phyloP scores from a whole-genome alignment of 2,113 vertebrate genomes.

The Neotoma lepida region DNA sequence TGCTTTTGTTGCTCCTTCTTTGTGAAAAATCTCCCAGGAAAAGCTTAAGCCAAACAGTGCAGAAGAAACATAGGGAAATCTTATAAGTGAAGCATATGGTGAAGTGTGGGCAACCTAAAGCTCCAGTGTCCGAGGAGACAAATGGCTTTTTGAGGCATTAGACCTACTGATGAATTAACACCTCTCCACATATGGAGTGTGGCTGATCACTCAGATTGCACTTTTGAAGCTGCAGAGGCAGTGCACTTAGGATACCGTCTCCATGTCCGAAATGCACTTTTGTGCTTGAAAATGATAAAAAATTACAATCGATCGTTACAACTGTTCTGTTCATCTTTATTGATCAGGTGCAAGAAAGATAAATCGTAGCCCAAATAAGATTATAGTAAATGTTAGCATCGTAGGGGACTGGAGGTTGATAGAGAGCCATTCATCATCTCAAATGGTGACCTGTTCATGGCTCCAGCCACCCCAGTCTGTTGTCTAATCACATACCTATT shows the following conservation, averaged over 20 bases:
- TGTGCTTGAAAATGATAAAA: constrained; percentile 88
- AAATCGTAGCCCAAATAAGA: constrained; percentile 87
- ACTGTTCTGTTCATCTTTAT: constrained; percentile 91
- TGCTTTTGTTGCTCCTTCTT: constrained; percentile 49
- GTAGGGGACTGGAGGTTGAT: constrained; percentile 80
- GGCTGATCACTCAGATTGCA: constrained; percentile 78
- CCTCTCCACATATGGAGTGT: constrained; percentile 50
- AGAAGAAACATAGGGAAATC: not conserved
- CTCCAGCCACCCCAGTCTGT: constrained; percentile 53
- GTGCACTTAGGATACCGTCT: constrained; percentile 81
- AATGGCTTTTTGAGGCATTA: constrained; percentile 70
- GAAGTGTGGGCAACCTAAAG: constrained; percentile 16
- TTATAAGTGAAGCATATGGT: constrained; percentile 44
- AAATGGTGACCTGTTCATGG: constrained; percentile 78
- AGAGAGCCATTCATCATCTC: constrained; percentile 87
- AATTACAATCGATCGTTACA: constrained; percentile 89
- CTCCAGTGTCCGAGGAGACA: constrained; percentile 70
- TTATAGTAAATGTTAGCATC: constrained; percentile 85
- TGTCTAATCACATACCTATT: constrained; percentile 83
- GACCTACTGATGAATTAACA: constrained; percentile 75
- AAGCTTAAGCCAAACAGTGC: not conserved
- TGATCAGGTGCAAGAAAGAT: constrained; percentile 89
- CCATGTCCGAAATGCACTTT: constrained; percentile 86
- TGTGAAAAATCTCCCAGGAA: constrained; percentile 47
- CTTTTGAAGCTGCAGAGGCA: constrained; percentile 76